Conservation (phyloP, 2,113 vertebrate species). For the Dissostichus mawsoni region DNA sequence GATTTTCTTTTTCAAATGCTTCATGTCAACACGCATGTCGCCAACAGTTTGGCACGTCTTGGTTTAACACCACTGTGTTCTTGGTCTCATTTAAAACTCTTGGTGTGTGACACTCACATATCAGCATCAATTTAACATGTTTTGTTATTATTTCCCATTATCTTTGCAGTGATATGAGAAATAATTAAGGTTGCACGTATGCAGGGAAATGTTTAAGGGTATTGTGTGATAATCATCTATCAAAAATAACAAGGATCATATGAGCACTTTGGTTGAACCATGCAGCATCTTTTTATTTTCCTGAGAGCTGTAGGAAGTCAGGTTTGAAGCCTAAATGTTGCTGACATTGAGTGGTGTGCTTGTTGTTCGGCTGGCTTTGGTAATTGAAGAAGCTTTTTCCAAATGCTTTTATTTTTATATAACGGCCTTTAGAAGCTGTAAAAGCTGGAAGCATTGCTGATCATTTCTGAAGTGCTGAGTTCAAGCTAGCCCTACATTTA, state of each 20-base stretch:
- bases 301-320: neutral
- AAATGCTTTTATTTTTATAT: neutral
- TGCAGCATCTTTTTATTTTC: neutral
- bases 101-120: slow-evolving; percentile 15
- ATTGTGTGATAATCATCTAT: too few species aligned
- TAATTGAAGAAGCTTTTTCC: slow-evolving; percentile 2
- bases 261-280: slow-evolving; percentile 1
- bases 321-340: neutral
- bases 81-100: slow-evolving; percentile 12
- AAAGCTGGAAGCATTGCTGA: neutral
- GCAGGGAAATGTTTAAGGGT: neutral
- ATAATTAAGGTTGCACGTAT: neutral
- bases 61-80: slow-evolving; percentile 9
- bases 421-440: neutral
- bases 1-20: neutral
- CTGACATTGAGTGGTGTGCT: neutral
- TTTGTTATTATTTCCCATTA: neutral
- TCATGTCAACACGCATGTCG: slow-evolving; percentile 31
- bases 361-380: neutral
- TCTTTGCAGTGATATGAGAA: slow-evolving; percentile 1
- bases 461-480: neutral
- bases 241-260: neutral
- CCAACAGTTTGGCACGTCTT: slow-evolving; percentile 26
- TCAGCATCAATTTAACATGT: neutral
- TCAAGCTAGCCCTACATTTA: neutral